Evolutionary conservation across 2,797 vertebrate species (phyloP).

Genomic region (Microcaecilia unicolor): DNA sequence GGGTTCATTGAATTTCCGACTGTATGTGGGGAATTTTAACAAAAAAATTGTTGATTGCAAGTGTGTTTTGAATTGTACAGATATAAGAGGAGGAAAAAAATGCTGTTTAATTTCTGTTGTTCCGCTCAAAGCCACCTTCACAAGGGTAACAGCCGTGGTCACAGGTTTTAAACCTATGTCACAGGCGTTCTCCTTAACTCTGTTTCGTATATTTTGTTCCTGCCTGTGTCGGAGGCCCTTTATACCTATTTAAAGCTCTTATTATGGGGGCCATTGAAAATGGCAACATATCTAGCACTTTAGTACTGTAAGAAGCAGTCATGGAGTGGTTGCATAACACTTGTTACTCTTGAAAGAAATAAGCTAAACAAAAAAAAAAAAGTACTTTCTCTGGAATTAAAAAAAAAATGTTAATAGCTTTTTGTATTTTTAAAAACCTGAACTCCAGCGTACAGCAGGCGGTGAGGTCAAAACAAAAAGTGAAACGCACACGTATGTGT

Average conservation of each 20-base stretch:
- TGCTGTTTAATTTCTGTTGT: conserved; percentile 39
- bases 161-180: conserved; percentile 21
- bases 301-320: conserved; percentile 53
- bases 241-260: conserved; percentile 55
- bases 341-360: conserved; percentile 33
- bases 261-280: conserved; percentile 57
- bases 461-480: conserved; percentile 8
- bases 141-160: conserved; percentile 25
- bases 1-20: conserved; percentile 32
- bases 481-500: not conserved
- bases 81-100: conserved; percentile 36
- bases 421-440: conserved; percentile 30
- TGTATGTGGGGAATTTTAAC: too few relatives aligned
- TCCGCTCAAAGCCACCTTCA: conserved; percentile 34
- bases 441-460: conserved; percentile 17
- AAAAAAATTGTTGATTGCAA: conserved; percentile 41
- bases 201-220: conserved; percentile 41
- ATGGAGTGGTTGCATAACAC: conserved; percentile 21
- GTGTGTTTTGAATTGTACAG: conserved; percentile 37
- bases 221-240: conserved; percentile 48
- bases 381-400: conserved; percentile 19
- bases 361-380: conserved; percentile 24
- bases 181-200: conserved; percentile 8
- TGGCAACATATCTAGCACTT: conserved; percentile 60
- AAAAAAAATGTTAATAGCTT: conserved; percentile 24